These are phyloP conservation scores for Microtus richardsoni DNA, from an alignment of 2,113 vertebrate genomes.

Conservation along the genomic window DNA sequence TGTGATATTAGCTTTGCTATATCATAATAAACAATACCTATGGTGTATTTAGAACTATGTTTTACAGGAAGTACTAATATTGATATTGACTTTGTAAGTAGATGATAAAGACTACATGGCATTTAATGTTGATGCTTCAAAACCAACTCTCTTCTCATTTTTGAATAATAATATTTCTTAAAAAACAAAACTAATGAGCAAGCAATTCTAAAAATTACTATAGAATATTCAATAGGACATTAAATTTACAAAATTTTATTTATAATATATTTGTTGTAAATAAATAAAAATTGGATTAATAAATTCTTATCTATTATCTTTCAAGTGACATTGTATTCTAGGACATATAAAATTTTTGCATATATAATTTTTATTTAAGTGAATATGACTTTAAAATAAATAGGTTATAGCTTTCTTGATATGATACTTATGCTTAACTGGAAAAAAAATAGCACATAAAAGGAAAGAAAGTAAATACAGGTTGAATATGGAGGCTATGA, in stretches of 20 bases:
- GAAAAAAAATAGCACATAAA: not conserved
- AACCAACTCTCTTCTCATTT: not conserved
- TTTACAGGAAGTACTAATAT: not conserved
- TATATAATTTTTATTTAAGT: not conserved
- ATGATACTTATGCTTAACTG: not conserved
- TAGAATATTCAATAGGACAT: not conserved
- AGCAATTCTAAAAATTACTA: not conserved
- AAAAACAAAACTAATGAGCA: not conserved
- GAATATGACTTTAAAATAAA: not conserved
- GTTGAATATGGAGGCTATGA: not conserved
- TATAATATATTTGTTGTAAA: not conserved
- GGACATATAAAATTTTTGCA: not conserved
- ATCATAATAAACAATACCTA: not conserved
- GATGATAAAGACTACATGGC: not conserved
- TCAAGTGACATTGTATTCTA: not conserved
- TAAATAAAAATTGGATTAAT: not conserved
- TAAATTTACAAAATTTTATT: not conserved
- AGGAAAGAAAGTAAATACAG: not conserved
- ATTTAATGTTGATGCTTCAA: not conserved
- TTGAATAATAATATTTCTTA: not conserved
- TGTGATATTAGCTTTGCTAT: not conserved
- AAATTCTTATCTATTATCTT: not conserved
- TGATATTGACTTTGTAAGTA: not conserved
- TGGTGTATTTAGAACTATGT: not conserved
- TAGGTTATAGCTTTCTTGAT: not conserved